phyloP scores from a whole-genome alignment of 2,888 invertebrate species.

The Phytoseiulus persimilis region DNA sequence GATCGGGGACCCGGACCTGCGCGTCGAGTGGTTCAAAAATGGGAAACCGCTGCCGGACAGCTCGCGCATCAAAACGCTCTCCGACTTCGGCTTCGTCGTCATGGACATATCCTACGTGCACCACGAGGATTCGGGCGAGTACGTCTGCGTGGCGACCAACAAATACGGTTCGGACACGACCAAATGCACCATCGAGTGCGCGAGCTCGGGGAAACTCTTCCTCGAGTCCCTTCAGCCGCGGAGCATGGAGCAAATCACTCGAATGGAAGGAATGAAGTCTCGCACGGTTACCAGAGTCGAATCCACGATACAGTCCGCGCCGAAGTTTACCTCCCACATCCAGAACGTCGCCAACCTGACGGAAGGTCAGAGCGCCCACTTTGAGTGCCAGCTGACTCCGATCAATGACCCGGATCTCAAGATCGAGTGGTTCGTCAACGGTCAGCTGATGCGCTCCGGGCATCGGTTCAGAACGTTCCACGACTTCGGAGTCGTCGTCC shows the following conservation, averaged over 20 bases:
- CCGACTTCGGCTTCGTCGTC: constrained; percentile 88
- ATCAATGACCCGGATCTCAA: constrained; percentile 83
- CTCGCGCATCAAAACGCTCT: constrained; percentile 80
- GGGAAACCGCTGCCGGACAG: constrained; percentile 67
- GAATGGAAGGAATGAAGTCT: constrained; percentile 62
- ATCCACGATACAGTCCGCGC: constrained; percentile 57
- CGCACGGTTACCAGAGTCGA: constrained; percentile 50
- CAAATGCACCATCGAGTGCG: constrained; percentile 39
- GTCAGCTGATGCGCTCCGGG: constrained; percentile 59
- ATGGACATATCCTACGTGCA: constrained; percentile 89
- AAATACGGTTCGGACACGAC: constrained; percentile 53
- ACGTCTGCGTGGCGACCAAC: constrained; percentile 81
- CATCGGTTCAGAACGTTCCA: constrained; percentile 95
- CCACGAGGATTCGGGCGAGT: constrained; percentile 84
- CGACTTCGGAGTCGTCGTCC: constrained; percentile 89
- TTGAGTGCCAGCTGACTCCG: constrained; percentile 79
- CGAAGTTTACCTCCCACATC: constrained; percentile 80
- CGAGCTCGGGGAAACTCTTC: constrained; percentile 50
- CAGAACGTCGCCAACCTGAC: constrained; percentile 71
- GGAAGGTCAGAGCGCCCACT: constrained; percentile 85
- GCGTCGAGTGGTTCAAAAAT: constrained; percentile 94
- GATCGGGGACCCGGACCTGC: constrained; percentile 83
- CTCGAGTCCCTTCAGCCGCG: constrained; percentile 82
- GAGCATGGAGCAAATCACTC: constrained; percentile 74
- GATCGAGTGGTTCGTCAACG: constrained; percentile 89